These are phyloP conservation scores for Tachuris rubrigastra DNA, from an alignment of 2,113 vertebrate genomes.

Conservation along the genomic window DNA sequence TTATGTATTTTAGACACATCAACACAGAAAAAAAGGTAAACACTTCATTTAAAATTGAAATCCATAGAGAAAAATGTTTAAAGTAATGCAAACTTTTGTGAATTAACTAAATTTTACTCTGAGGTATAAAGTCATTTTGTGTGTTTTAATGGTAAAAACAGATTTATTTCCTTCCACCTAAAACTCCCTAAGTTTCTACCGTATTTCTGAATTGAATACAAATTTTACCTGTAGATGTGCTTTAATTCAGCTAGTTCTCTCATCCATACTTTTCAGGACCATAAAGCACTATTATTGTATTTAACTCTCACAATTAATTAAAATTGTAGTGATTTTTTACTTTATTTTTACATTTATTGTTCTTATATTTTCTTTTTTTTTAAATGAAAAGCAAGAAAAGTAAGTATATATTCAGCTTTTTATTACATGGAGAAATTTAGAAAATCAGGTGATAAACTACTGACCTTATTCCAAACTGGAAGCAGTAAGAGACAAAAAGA, in stretches of 20 bases:
- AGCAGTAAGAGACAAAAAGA: not conserved
- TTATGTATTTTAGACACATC: not conserved
- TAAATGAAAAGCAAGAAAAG: not conserved
- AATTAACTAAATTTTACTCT: not conserved
- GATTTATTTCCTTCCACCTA: not conserved
- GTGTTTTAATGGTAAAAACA: not conserved
- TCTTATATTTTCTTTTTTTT: not conserved
- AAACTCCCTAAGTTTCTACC: not conserved
- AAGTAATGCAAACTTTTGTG: not conserved
- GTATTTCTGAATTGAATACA: not conserved
- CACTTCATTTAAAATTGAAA: not conserved
- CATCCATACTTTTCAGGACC: not conserved
- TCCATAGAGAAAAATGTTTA: not conserved
- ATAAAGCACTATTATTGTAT: not conserved
- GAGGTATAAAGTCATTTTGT: not conserved
- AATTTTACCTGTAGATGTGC: not conserved
- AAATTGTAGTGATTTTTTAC: not conserved
- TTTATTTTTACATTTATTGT: not conserved
- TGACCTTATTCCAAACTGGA: not conserved
- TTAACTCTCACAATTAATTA: not conserved
- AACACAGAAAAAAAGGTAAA: not conserved
- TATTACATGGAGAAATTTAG: not conserved
- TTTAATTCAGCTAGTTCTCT: not conserved
- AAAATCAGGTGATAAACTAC: not conserved
- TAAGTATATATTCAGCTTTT: not conserved